Evolutionary conservation across 1,140 invertebrate genomes (phyloP).

Genomic region (Metaphire vulgaris): DNA sequence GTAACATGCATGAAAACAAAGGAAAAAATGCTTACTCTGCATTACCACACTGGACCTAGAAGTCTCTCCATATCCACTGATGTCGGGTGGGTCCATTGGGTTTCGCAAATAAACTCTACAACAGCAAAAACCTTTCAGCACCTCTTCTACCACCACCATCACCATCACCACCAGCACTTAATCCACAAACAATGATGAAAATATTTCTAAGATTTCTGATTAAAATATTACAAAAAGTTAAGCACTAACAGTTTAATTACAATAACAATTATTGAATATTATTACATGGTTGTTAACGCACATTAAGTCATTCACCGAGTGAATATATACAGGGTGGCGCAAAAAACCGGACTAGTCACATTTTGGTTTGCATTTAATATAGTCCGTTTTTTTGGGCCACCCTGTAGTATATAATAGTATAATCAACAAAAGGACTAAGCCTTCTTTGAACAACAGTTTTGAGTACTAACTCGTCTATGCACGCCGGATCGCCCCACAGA

Average conservation of each 20-base stretch:
- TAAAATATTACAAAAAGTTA: background rate
- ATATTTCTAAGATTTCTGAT: background rate
- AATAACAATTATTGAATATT: background rate
- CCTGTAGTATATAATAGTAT: background rate
- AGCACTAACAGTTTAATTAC: background rate
- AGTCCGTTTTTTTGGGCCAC: too few relatives aligned
- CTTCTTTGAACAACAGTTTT: too few relatives aligned
- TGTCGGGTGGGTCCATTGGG: constrained; percentile 74
- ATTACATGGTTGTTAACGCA: background rate
- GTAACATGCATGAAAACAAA: too few relatives aligned
- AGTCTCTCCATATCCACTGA: constrained; percentile 56
- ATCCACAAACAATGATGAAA: background rate
- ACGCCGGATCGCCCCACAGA: constrained; percentile 76
- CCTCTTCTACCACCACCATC: constrained; percentile 6
- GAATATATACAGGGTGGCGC: too few relatives aligned
- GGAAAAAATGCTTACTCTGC: too few relatives aligned
- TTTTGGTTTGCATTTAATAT: too few relatives aligned
- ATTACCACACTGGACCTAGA: too few relatives aligned
- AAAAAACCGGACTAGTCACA: too few relatives aligned
- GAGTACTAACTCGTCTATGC: constrained; percentile 66
- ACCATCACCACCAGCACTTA: background rate
- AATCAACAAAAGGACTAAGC: too few relatives aligned
- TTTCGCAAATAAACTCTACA: constrained; percentile 66
- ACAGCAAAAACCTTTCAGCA: constrained; percentile 25
- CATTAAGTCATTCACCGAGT: too few relatives aligned